A percentile compares a stretch with the other conserved stretches of the same genome.
These are phyloP conservation scores for Caenorhabditis sp. DNA, from an alignment of 2,888 invertebrate species.

Conservation along the genomic window DNA sequence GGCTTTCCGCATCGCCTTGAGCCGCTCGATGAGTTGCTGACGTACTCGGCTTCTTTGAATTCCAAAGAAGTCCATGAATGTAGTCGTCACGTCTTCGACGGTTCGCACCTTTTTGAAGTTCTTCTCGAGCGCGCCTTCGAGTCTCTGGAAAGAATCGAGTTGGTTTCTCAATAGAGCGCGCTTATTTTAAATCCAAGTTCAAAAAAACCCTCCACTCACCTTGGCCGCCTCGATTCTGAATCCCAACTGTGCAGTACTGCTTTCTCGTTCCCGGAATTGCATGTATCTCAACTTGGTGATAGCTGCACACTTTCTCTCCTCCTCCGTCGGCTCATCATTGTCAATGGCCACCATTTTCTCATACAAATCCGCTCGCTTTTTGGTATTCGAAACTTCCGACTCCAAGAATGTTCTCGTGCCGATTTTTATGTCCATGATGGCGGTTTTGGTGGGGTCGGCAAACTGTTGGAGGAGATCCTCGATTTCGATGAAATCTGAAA, in stretches of 20 bases:
- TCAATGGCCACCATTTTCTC: conserved; percentile 96
- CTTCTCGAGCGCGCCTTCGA: conserved; percentile 85
- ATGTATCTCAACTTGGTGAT: conserved; percentile 97
- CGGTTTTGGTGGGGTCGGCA: conserved; percentile 93
- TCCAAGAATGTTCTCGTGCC: conserved; percentile 95
- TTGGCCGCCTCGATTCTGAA: conserved; percentile 97
- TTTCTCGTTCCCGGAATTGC: conserved; percentile 94
- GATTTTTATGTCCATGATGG: conserved; percentile 97
- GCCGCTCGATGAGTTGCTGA: conserved; percentile 88
- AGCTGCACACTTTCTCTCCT: conserved; percentile 87
- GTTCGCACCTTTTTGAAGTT: conserved; percentile 93
- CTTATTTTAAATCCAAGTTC: neutral
- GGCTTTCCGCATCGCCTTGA: conserved; percentile 89
- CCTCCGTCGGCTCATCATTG: conserved; percentile 90
- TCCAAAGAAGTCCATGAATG: conserved; percentile 79
- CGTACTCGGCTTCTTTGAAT: conserved; percentile 84
- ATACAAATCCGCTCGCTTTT: conserved; percentile 92
- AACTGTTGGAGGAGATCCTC: conserved; percentile 95
- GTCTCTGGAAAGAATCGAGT: conserved; percentile 66
- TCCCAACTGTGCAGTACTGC: conserved; percentile 93
- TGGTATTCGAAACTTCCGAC: conserved; percentile 93
- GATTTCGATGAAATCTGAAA: conserved; percentile 91
- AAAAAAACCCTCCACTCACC: conserved; percentile 83
- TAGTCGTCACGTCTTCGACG: conserved; percentile 86
- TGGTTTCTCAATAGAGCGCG: no score